A percentile compares a stretch with the other conserved stretches of the same genome.
Conservation (phyloP, 2,888 invertebrate species). For the Parnassius smintheus region DNA sequence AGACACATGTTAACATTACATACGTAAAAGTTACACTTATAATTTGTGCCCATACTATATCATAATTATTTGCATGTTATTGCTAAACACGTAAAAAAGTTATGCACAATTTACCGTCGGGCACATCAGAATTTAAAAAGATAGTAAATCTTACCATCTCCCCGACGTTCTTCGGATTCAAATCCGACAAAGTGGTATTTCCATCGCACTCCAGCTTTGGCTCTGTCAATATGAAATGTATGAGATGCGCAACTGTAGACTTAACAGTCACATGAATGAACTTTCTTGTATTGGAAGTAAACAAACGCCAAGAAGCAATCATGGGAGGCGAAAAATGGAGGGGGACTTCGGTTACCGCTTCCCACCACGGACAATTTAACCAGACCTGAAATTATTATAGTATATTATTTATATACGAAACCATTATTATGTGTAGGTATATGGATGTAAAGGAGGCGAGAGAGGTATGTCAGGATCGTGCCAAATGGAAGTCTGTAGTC, state of each 20-base stretch:
- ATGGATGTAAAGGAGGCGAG: too few relatives aligned
- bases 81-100: too few relatives aligned
- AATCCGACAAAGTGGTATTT: conserved; percentile 82
- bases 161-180: conserved; percentile 83
- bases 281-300: conserved; percentile 92
- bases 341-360: conserved; percentile 86
- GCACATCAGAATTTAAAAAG: too few relatives aligned
- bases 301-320: conserved; percentile 88
- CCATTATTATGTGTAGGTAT: too few relatives aligned
- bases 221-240: conserved; percentile 71
- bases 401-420: too few relatives aligned
- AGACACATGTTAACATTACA: too few relatives aligned
- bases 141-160: conserved; percentile 69
- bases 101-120: too few relatives aligned
- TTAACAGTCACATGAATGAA: conserved; percentile 90
- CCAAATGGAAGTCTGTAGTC: too few relatives aligned
- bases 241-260: conserved; percentile 82
- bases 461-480: too few relatives aligned
- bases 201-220: conserved; percentile 81
- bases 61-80: too few relatives aligned
- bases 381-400: conserved; percentile 73
- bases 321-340: conserved; percentile 93
- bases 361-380: conserved; percentile 90
- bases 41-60: too few relatives aligned
- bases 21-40: too few relatives aligned